Evolutionary conservation across 30 jellyfish, hydroid and myxozoan species (phyloP).

Genomic region (Turritopsis dohrnii): DNA sequence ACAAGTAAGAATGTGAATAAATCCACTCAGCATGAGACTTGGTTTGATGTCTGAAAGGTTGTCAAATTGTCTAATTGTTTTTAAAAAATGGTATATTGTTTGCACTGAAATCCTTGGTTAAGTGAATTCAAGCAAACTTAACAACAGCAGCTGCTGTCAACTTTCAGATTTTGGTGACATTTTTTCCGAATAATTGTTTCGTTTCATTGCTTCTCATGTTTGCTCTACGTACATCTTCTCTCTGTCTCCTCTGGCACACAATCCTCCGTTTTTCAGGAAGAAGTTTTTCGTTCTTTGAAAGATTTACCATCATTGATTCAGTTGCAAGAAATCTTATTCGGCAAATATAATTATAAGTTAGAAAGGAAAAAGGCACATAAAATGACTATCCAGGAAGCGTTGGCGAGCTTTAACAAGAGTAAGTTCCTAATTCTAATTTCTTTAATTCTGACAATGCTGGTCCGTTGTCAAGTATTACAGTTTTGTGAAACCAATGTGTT

Average conservation of each 20-base stretch:
- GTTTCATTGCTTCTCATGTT: not conserved
- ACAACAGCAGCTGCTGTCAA: not conserved
- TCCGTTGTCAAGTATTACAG: too few species aligned
- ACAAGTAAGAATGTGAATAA: too few species aligned
- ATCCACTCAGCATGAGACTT: too few species aligned
- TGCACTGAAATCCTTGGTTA: too few species aligned
- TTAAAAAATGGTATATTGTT: too few species aligned
- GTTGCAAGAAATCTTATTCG: slow-evolving; percentile 39
- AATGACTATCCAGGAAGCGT: slow-evolving; percentile 18
- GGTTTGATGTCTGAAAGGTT: too few species aligned
- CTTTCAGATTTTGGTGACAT: not conserved
- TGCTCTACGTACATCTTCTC: too few species aligned
- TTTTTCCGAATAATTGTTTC: not conserved
- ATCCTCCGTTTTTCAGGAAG: slow-evolving; percentile 25
- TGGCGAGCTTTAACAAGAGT: slow-evolving; percentile 30
- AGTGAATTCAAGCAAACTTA: too few species aligned
- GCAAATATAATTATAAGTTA: slow-evolving; percentile 15
- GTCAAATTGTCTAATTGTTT: too few species aligned
- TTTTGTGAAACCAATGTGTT: too few species aligned
- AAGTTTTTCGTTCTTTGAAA: slow-evolving; percentile 20
- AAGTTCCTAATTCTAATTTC: not conserved
- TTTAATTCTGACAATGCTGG: too few species aligned
- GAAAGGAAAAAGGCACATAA: slow-evolving; percentile 32
- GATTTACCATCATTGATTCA: slow-evolving; percentile 38
- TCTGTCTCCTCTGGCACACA: too few species aligned